Evolutionary conservation across 2,797 vertebrate genomes (phyloP).

Genomic region (Falco concolor): DNA sequence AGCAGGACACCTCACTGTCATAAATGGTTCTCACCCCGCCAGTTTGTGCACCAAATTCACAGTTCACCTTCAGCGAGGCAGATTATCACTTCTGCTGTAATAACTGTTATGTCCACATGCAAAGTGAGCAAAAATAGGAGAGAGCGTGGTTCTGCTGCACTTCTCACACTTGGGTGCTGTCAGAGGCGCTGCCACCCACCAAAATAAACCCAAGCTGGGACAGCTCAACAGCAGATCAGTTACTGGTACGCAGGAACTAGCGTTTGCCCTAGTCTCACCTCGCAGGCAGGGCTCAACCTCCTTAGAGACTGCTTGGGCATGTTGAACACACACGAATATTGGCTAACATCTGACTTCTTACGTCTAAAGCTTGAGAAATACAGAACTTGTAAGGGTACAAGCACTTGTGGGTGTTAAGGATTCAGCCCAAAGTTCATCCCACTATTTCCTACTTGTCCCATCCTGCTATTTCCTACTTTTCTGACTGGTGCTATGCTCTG

Average conservation of each 20-base stretch:
- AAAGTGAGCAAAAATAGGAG: background rate
- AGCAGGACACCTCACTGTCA: background rate
- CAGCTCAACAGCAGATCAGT: background rate
- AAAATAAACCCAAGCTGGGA: background rate
- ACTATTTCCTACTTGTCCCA: background rate
- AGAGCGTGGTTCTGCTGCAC: background rate
- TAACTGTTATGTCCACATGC: background rate
- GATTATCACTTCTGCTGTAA: background rate
- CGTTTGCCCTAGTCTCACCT: background rate
- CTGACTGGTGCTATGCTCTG: background rate
- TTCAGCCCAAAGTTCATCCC: background rate
- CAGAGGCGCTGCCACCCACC: background rate
- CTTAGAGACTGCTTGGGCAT: background rate
- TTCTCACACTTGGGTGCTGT: background rate
- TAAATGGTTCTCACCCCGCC: background rate
- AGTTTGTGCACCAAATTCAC: background rate
- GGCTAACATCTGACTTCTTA: background rate
- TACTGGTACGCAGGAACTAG: background rate
- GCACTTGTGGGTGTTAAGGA: background rate
- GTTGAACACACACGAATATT: background rate
- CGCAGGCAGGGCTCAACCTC: background rate
- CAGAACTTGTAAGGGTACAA: background rate
- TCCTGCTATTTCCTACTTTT: background rate
- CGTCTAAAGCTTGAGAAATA: background rate
- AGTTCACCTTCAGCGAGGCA: background rate